Evolutionary conservation across 2,113 vertebrate genomes (phyloP), one percentile per base, ranked within the genome.

Genomic region (Rhineura floridana): DNA sequence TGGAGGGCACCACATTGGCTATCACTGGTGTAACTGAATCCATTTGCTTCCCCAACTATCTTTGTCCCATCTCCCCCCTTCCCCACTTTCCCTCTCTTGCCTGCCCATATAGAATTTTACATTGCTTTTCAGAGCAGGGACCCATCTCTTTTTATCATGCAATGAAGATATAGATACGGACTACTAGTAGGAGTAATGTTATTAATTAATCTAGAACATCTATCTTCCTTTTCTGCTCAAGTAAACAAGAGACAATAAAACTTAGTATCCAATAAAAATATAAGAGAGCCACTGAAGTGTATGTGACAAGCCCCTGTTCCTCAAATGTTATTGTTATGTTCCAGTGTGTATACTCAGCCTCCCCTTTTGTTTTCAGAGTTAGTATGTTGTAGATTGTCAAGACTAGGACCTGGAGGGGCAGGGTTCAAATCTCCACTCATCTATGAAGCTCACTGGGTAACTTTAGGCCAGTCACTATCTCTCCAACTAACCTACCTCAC

Each of bases 301-400:
- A n/a, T n/a, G 52, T 36, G 21, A 21, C 23, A 19, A 81, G 90
- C 75, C 17, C 44, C 7, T 8, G 77, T 0, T 39, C 21, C 84
- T 33, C 46, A 46, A 42, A 86, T 90, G 90, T 91, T 90, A 52
- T 65, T 90, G 92, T 91, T 90, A 59, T 65, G 81, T 90, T 90
- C 25, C 36, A 90, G 94, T 17, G 75, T 81, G 17, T 0, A 4
- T 1, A 2, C 67, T 88, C 91, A 89, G 88, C 3, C 72, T 42
- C 91, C 33, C 48, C 85, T 82, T 69, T 79, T 65, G 23, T 88
- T 86, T 89, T 92, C n/a, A n/a, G n/a, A n/a, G n/a, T n/a, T n/a
- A n/a, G n/a, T n/a, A n/a, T n/a, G n/a, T n/a, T n/a, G n/a, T n/a
- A n/a, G n/a, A n/a, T n/a, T n/a, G n/a, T n/a, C n/a, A n/a, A n/a